phyloP scores from a whole-genome alignment of 2,888 invertebrate genomes.

The Caenorhabditis drosophilae region DNA sequence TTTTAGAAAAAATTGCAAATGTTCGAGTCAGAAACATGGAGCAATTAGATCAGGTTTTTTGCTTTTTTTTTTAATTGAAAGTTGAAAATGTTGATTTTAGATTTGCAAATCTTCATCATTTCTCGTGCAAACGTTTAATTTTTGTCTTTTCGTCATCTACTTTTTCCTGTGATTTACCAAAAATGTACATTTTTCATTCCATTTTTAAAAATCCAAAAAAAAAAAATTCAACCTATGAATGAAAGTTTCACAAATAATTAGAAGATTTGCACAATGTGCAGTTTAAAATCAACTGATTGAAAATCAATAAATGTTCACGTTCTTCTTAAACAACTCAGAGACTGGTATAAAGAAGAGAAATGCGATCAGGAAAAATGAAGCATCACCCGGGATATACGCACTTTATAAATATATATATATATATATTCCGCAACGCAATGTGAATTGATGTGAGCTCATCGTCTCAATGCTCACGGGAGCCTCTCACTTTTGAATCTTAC shows the following conservation, averaged over 20 bases:
- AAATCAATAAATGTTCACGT: neutral
- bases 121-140: neutral
- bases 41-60: conserved; percentile 25
- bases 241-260: too few relatives aligned
- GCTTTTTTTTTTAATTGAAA: neutral
- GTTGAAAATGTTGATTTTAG: neutral
- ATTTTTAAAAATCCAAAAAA: neutral
- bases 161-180: neutral
- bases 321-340: neutral
- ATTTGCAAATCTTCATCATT: neutral
- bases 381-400: too few relatives aligned
- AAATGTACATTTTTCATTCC: neutral
- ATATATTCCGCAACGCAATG: too few relatives aligned
- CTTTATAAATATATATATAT: too few relatives aligned
- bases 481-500: conserved; percentile 15
- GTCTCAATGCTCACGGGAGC: too few relatives aligned
- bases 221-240: too few relatives aligned
- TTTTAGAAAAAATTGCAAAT: conserved; percentile 19
- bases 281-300: neutral
- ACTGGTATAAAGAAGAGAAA: too few relatives aligned
- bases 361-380: too few relatives aligned
- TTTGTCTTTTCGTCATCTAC: neutral
- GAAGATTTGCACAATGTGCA: too few relatives aligned
- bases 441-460: too few relatives aligned
- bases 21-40: conserved; percentile 27